Evolutionary conservation across 2,797 vertebrate genomes (phyloP).

Genomic region (Pagetopsis macropterus): DNA sequence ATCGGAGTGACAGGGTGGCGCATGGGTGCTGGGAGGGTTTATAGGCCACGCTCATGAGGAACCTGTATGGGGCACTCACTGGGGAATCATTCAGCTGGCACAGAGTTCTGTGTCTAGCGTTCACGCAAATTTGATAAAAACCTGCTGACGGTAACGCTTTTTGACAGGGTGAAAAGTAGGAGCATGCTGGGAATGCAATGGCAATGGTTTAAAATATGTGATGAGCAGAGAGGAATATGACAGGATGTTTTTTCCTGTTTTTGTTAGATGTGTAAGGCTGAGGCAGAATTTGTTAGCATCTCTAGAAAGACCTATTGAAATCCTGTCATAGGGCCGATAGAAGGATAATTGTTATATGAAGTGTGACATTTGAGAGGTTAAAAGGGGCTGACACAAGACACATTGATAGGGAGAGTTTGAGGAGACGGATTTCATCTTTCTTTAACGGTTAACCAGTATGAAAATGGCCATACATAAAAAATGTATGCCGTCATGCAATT

Average conservation of each 20-base stretch:
- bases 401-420: constrained; percentile 41
- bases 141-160: constrained; percentile 62
- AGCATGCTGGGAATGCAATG: constrained; percentile 51
- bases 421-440: constrained; percentile 50
- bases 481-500: constrained; percentile 5
- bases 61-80: constrained; percentile 17
- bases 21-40: constrained; percentile 6
- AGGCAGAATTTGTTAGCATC: constrained; percentile 67
- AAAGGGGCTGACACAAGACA: constrained; percentile 60
- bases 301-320: constrained; percentile 68
- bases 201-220: constrained; percentile 25
- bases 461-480: constrained; percentile 40
- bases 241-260: constrained; percentile 31
- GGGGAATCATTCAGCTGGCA: constrained; percentile 43
- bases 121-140: constrained; percentile 35
- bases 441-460: constrained; percentile 41
- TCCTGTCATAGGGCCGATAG: constrained; percentile 63
- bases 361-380: constrained; percentile 56
- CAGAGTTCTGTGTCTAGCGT: constrained; percentile 13
- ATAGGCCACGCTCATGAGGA: constrained; percentile 26
- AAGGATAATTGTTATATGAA: constrained; percentile 73
- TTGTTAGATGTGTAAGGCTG: constrained; percentile 38
- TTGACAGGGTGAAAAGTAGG: constrained; percentile 60
- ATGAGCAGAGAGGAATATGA: constrained; percentile 28
- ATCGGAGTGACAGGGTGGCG: constrained; percentile 23